Percentiles rank a stretch among this genome's conserved stretches.
Conservation (phyloP, 1,140 invertebrate genomes). For the Melanaphis sacchari region DNA sequence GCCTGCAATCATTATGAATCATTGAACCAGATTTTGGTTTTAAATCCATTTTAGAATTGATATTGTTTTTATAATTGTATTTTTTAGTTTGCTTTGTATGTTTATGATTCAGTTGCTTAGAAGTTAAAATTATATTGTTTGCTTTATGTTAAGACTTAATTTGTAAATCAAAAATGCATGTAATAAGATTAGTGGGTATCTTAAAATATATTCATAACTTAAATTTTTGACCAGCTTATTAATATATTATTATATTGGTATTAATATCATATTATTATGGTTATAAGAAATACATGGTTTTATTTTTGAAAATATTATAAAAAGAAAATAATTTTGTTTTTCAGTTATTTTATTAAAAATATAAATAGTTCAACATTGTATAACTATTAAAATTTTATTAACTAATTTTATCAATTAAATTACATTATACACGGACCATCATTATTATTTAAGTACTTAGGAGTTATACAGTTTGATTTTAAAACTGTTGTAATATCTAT, state of each 20-base stretch:
- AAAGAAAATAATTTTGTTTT: too few relatives aligned
- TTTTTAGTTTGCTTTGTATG: not conserved
- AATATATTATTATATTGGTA: not conserved
- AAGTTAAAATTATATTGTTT: not conserved
- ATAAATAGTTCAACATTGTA: too few relatives aligned
- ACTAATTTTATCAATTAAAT: not conserved
- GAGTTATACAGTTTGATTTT: not conserved
- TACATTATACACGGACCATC: not conserved
- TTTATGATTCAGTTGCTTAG: not conserved
- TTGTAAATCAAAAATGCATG: not conserved
- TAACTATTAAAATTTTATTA: too few relatives aligned
- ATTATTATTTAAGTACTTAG: not conserved
- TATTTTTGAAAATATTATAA: too few relatives aligned
- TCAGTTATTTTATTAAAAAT: too few relatives aligned
- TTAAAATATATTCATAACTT: not conserved
- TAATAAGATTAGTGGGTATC: not conserved
- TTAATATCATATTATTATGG: too few relatives aligned
- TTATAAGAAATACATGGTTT: too few relatives aligned
- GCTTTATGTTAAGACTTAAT: not conserved
- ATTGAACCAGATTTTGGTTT: not conserved
- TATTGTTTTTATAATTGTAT: not conserved
- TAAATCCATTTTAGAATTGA: not conserved
- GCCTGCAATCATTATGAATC: slow-evolving; percentile 39
- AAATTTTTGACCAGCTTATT: not conserved
- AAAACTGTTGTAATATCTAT: not conserved